Evolutionary conservation across 2,113 vertebrate species (phyloP).

Genomic region (Lagenorhynchus albirostris): DNA sequence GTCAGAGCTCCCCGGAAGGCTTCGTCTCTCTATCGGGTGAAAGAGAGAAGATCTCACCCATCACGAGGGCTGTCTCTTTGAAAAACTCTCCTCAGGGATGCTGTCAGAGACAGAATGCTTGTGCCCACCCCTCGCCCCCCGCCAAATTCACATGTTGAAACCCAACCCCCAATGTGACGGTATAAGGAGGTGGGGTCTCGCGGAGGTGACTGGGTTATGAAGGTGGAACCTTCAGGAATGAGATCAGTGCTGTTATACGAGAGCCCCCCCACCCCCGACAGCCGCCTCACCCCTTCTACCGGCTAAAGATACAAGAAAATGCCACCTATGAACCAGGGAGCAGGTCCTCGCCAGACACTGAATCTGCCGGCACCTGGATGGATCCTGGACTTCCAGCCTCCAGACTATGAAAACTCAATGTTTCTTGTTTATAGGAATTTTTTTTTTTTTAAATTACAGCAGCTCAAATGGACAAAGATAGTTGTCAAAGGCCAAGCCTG

Average conservation of each 20-base stretch:
- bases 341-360: background rate
- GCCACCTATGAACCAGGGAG: accelerated
- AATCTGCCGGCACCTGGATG: accelerated
- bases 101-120: background rate
- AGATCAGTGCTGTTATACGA: accelerated
- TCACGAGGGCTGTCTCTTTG: background rate
- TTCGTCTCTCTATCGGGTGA: background rate
- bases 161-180: accelerated
- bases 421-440: too few species aligned
- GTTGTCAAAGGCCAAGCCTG: background rate
- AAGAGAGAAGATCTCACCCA: background rate
- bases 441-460: accelerated
- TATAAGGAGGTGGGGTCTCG: accelerated
- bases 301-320: accelerated
- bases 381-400: background rate
- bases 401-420: background rate
- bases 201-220: accelerated
- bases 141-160: accelerated
- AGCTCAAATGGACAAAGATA: too few species aligned
- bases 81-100: background rate
- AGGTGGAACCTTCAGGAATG: background rate
- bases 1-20: too few species aligned
- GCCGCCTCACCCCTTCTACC: accelerated
- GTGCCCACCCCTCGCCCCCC: too few species aligned
- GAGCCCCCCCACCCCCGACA: background rate